Evolutionary conservation across 2,113 vertebrate species (phyloP), one percentile per base, ranked within the genome.

Genomic region (Cygnus buccinator): DNA sequence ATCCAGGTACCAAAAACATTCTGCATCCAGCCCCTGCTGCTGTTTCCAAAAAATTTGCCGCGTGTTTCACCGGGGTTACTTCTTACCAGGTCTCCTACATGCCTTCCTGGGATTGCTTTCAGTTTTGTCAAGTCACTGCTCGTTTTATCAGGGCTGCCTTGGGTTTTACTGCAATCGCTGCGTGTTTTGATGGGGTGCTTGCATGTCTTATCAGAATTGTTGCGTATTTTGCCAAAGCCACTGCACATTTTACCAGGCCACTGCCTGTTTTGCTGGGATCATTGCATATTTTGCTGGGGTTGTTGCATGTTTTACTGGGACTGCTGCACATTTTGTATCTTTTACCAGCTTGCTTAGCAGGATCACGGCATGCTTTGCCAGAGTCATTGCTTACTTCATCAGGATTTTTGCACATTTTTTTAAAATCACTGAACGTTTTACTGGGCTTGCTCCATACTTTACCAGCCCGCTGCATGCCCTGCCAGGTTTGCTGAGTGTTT

Each of bases 351-450:
- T 11, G 20, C 35, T 52, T 52, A 26, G 50, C 13, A 25, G 23
- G 50, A 52, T 52, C 6, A 0, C 43, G 1, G 5, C 62, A 1
- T 1, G 8, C 41, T n/a, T 25, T 29, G 8, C n/a, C 23, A 7
- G 9, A 52, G 50, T 14, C 50, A 52, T 52, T 52, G 50, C 50
- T 22, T 48, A 48, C 46, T 52, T 52, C 22, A 25, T 52, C 23
- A 3, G 31, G 23, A 23, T 28, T 39, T 14, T 19, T 8, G 17
- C 33, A 8, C 2, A 1, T 6, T 33, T 26, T 26, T 52, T 48
- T 70, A 14, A 35, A 52, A 21, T 61, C 25, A 0, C 35, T 13
- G 7, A 9, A 35, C 1, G 6, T 55, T 46, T 65, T 5, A 0
- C 70, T 26, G 43, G 52, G 19, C 33, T 52, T 11, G 20, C 41